These are phyloP conservation scores for Ormyrus labotus DNA, from an alignment of 2,888 invertebrate species.

Conservation along the genomic window DNA sequence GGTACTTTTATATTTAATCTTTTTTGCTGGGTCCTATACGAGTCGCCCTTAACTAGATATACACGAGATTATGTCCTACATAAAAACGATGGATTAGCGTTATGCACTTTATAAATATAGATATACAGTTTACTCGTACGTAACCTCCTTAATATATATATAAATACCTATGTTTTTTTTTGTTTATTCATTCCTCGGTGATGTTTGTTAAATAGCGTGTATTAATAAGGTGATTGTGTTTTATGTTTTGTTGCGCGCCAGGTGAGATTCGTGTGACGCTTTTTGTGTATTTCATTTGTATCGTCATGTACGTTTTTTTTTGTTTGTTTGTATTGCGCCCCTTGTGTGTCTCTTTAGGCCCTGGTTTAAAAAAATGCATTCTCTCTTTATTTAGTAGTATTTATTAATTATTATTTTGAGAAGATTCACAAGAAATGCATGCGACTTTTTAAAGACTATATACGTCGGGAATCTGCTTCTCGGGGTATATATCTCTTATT, in stretches of 20 bases:
- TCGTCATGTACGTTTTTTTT: conserved; percentile 20
- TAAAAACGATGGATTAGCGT: conserved; percentile 61
- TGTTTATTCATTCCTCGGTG: conserved; percentile 38
- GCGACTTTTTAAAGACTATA: conserved; percentile 48
- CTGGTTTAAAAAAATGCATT: conserved; percentile 49
- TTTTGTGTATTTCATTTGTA: background rate
- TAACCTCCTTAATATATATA: conserved; percentile 52
- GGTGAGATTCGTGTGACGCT: conserved; percentile 14
- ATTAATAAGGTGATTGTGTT: conserved; percentile 38
- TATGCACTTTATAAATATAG: conserved; percentile 60
- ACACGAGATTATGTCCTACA: conserved; percentile 58
- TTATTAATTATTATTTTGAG: conserved; percentile 33
- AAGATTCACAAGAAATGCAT: conserved; percentile 51
- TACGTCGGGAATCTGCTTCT: conserved; percentile 34
- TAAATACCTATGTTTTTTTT: conserved; percentile 55
- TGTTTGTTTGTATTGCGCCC: conserved; percentile 47
- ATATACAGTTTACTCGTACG: conserved; percentile 57
- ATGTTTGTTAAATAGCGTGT: conserved; percentile 26
- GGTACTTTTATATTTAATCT: conserved; percentile 24
- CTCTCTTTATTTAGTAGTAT: background rate
- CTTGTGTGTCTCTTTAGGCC: conserved; percentile 55
- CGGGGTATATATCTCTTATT: conserved; percentile 5
- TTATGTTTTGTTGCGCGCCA: conserved; percentile 1
- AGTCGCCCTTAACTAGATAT: conserved; percentile 54
- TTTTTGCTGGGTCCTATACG: conserved; percentile 45